Evolutionary conservation across 2,888 invertebrate genomes (phyloP).

Genomic region (Euzophera pinguis): DNA sequence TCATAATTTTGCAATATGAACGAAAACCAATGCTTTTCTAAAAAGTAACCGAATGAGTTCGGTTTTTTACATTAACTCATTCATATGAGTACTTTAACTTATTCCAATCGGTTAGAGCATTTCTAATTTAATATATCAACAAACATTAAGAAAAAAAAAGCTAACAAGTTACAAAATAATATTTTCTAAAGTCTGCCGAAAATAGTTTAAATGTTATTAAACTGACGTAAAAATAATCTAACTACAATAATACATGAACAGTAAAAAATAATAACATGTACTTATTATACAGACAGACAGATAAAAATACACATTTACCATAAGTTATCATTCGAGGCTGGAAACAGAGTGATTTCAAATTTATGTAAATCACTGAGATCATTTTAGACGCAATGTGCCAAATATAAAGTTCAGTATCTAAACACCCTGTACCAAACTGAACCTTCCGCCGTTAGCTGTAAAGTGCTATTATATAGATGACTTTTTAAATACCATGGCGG

Average conservation of each 20-base stretch:
- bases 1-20: conserved; percentile 17
- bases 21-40: too few relatives aligned
- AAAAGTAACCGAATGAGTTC: too few relatives aligned
- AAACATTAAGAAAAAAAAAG: too few relatives aligned
- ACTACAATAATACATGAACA: conserved; percentile 17
- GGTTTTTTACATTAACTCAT: too few relatives aligned
- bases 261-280: conserved; percentile 20
- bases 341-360: background rate
- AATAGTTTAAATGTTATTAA: background rate
- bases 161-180: too few relatives aligned
- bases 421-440: background rate
- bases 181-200: background rate
- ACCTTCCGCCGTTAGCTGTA: background rate
- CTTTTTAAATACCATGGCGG: too few relatives aligned
- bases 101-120: too few relatives aligned
- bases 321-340: conserved; percentile 6
- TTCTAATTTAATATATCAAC: background rate
- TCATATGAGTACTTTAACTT: too few relatives aligned
- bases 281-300: conserved; percentile 15
- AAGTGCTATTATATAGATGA: too few relatives aligned
- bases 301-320: conserved; percentile 12
- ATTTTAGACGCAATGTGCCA: conserved; percentile 12
- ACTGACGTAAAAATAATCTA: conserved; percentile 14
- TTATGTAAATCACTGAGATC: conserved; percentile 14
- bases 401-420: background rate